Conservation (phyloP, 2,888 invertebrate genomes). For the Yponomeuta cagnagella region DNA sequence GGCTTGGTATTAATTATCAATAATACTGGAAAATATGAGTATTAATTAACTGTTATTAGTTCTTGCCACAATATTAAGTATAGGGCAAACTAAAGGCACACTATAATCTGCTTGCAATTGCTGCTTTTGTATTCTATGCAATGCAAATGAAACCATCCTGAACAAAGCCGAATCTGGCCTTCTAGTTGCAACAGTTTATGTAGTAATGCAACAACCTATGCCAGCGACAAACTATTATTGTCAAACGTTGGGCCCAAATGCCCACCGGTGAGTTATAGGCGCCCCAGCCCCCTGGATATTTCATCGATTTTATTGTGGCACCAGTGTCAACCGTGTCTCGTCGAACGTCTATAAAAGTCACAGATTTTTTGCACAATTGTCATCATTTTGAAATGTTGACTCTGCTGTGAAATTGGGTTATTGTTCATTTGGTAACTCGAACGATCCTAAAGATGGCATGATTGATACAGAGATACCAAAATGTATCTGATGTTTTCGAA, state of each 20-base stretch:
- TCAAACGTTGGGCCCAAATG: conserved; percentile 31
- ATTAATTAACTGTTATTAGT: too few relatives aligned
- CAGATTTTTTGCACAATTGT: conserved; percentile 48
- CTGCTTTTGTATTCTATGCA: too few relatives aligned
- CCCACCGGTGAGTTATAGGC: conserved; percentile 59
- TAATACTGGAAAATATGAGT: too few relatives aligned
- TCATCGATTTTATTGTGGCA: conserved; percentile 76
- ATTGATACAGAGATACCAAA: too few relatives aligned
- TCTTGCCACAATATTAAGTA: too few relatives aligned
- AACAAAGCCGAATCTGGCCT: not conserved
- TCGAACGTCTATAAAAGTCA: conserved; percentile 56
- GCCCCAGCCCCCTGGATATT: conserved; percentile 61
- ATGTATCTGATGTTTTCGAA: too few relatives aligned
- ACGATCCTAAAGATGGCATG: not conserved
- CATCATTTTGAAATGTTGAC: not conserved
- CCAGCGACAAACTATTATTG: not conserved
- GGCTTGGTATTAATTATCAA: too few relatives aligned
- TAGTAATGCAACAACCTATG: not conserved
- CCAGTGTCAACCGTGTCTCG: conserved; percentile 72
- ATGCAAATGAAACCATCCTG: too few relatives aligned
- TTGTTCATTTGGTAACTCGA: not conserved
- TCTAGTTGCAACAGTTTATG: not conserved
- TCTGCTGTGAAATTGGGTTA: not conserved
- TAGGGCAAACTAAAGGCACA: too few relatives aligned
- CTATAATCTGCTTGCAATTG: too few relatives aligned